phyloP scores from a whole-genome alignment of 2,113 vertebrate species.

The Petaurus breviceps region DNA sequence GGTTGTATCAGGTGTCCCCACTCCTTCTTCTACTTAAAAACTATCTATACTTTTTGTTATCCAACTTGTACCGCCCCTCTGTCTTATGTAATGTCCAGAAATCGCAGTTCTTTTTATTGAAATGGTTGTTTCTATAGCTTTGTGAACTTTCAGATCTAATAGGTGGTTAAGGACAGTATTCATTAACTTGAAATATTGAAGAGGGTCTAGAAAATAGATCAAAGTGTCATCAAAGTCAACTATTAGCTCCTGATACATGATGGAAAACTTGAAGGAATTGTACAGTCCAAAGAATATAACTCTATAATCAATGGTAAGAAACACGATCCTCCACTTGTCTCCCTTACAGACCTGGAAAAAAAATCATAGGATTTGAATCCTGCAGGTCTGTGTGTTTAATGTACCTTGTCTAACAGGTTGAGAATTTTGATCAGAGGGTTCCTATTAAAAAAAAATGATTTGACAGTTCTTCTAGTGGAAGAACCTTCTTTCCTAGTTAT shows the following conservation, averaged over 20 bases:
- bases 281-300: background rate
- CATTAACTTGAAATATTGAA: background rate
- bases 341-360: background rate
- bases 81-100: background rate
- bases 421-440: background rate
- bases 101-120: background rate
- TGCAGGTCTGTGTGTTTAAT: background rate
- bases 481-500: background rate
- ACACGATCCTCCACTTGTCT: background rate
- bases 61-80: background rate
- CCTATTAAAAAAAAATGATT: background rate
- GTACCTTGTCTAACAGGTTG: background rate
- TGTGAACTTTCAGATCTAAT: background rate
- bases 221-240: background rate
- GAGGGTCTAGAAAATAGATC: background rate
- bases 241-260: background rate
- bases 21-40: background rate
- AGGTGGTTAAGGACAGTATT: background rate
- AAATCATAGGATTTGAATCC: background rate
- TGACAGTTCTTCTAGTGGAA: background rate
- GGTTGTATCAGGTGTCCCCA: background rate
- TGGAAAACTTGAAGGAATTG: background rate
- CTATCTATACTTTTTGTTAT: background rate
- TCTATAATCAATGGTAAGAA: background rate
- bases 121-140: background rate